Percentiles rank a stretch among this genome's conserved stretches.
These are phyloP conservation scores for Lethrus apterus DNA, from an alignment of 1,140 invertebrate genomes.

Conservation along the genomic window DNA sequence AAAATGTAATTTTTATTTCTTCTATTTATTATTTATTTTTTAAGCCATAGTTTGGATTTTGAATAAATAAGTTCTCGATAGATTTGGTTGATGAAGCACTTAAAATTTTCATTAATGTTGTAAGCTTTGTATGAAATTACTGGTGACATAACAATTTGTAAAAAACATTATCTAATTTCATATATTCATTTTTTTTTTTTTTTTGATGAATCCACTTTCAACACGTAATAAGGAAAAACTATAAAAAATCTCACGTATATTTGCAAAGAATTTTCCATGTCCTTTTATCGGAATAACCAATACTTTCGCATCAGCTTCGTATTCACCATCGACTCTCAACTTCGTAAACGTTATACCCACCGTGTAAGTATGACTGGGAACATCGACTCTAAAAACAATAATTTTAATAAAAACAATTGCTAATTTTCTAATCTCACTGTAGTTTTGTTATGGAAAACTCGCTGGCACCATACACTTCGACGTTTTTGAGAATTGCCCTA, in stretches of 20 bases:
- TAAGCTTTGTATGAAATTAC: no score
- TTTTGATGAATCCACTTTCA: neutral
- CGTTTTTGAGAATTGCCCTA: constrained; percentile 53
- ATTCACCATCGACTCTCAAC: constrained; percentile 44
- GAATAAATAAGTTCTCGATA: no score
- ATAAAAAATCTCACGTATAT: constrained; percentile 28
- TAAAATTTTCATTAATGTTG: no score
- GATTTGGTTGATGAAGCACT: no score
- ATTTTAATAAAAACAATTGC: neutral
- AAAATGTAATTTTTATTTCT: no score
- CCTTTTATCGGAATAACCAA: constrained; percentile 34
- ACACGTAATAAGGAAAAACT: no score
- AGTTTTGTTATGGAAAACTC: constrained; percentile 45
- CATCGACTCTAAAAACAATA: constrained; percentile 41
- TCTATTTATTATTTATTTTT: no score
- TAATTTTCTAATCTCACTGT: constrained; percentile 35
- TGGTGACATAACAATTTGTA: no score
- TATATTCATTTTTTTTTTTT: no score
- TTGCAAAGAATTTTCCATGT: constrained; percentile 25
- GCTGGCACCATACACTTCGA: constrained; percentile 46
- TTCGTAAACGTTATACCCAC: constrained; percentile 40
- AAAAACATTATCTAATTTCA: no score
- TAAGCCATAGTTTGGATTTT: no score
- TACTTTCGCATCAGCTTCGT: constrained; percentile 48
- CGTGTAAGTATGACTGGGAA: constrained; percentile 40